Evolutionary conservation across 2,113 vertebrate genomes (phyloP), one percentile per base, ranked within the genome.

Genomic region (Tupaia chinensis): DNA sequence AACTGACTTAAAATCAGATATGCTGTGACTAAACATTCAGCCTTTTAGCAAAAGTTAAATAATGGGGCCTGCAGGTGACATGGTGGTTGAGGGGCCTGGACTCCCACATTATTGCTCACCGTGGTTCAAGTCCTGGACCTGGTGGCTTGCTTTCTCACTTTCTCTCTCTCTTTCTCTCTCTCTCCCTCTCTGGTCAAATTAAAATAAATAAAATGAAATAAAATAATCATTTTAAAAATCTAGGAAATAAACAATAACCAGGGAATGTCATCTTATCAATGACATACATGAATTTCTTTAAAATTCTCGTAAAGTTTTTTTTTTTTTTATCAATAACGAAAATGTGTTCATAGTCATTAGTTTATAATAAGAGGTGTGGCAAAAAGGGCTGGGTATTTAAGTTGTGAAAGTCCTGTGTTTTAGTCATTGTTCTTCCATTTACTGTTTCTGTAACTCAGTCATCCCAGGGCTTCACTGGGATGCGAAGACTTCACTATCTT

Each of bases 251-350:
- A 29, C 79, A 61, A 88, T 87, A 73, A 94, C 17, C 10, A 65
- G 5, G 29, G 20, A 60, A 70, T 6, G 9, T 65, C 66, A 54
- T 87, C 60, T 65, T 61, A 63, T 58, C 4, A 83, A 29, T 9
- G 92, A 91, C 89, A 68, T 77, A n/a, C 80, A 44, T 44, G 44
- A 44, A 44, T 44, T 44, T 44, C 44, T 44, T 58, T n/a, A 11
- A n/a, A 93, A 96, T 94, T 69, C 34, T 87, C 74, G 72, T 56
- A 96, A 93, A 96, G 53, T 53, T 92, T 6, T 77, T 77, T 83
- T 77, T 83, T 80, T 77, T 83, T 44, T 44, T 72, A 85, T 68
- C 22, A 81, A 15, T 88, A 88, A 63, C 77, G 81, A 92, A 82
- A 87, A 78, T 11, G 15, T 90, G 14, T 80, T 56, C 3, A 2